Base-by-base conservation (phyloP, 2,888 invertebrate genomes). In the Lapara coniferarum region DNA sequence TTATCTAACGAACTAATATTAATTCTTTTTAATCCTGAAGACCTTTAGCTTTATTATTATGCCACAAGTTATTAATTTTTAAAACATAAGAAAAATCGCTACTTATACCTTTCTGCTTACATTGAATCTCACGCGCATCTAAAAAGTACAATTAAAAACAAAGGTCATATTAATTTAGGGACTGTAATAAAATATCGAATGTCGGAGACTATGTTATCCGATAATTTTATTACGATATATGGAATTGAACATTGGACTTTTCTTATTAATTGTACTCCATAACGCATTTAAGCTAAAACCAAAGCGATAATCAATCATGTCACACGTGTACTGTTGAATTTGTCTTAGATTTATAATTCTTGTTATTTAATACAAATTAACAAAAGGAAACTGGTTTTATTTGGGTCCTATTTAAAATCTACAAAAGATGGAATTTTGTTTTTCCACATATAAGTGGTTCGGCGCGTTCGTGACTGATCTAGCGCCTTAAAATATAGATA, bases 341-440 rank as follows among this genome's bases (percentile, higher is more conserved):
- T 63, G 49, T 72, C 78, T 73, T 63, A 63, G 63, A 63, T 63
- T 63, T 77, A 73, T 76, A 73, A 76, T 75, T 79, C 76, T 77
- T 81, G 83, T 85, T 85, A 78, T 78, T 79, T 81, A 82, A 83
- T 83, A 84, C 79, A 82, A 78, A 78, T 74, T 70, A 68, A 74
- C 74, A 71, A 57, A 68, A 68, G 44, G 4, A 51, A 30, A 10
- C n/a, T 67, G 57, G 66, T 67, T 71, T 70, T 68, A 71, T 56
- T 67, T 46, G 10, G 3, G 4, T 37, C 37, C 37, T 37, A 37
- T 37, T 37, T 37, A 37, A 8, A 37, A 37, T 37, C 37, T 37
- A 37, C 0, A 8, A 37, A 37, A 37, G 8, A 37, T 37, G 37
- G 37, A 8, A 37, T 37, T 37, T 37, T 37, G 0, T 37, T 5